Conservation (phyloP, 2,888 invertebrate species). For the Mantis religiosa region DNA sequence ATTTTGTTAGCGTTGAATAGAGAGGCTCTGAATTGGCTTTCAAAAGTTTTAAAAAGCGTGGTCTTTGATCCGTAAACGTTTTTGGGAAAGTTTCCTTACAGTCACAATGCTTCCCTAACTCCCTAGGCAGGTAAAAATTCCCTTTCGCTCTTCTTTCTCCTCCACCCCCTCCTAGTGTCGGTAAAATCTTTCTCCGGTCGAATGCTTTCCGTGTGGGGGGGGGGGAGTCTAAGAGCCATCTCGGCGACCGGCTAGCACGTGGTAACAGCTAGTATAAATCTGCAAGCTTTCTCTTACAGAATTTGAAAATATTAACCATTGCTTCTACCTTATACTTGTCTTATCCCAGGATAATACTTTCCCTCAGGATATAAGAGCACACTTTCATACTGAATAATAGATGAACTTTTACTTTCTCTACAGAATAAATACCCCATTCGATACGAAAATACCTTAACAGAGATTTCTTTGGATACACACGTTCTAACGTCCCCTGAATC, state of each 20-base stretch:
- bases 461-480: no score
- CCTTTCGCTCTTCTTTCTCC: background rate
- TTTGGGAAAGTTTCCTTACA: background rate
- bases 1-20: background rate
- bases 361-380: no score
- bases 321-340: no score
- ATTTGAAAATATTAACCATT: no score
- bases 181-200: background rate
- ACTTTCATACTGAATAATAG: no score
- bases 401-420: no score
- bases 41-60: background rate
- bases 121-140: background rate
- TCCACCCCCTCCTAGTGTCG: background rate
- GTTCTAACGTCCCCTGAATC: no score
- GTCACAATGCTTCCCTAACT: background rate
- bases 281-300: no score
- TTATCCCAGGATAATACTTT: no score
- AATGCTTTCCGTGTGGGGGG: background rate
- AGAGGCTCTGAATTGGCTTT: background rate
- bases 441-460: no score
- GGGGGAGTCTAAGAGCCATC: background rate
- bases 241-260: background rate
- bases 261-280: no score
- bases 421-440: no score
- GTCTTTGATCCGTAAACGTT: background rate